These are phyloP conservation scores for Ips nitidus DNA, from an alignment of 1,140 invertebrate species.

Conservation along the genomic window DNA sequence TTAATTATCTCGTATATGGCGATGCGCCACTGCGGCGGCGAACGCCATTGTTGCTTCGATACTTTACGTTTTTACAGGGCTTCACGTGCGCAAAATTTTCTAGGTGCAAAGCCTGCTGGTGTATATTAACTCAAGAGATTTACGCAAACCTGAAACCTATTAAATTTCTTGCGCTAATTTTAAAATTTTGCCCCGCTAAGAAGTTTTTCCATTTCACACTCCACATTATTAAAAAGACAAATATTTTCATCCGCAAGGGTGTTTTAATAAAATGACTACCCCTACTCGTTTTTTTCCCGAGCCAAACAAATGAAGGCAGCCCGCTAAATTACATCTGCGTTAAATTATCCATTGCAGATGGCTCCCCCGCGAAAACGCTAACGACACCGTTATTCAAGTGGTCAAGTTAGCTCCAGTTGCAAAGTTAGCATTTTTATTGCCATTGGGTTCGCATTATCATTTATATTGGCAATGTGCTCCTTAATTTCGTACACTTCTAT, in stretches of 20 bases:
- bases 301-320: constrained; percentile 17
- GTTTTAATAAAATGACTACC: no score
- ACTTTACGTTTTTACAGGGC: no score
- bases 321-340: constrained; percentile 18
- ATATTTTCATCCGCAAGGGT: no score
- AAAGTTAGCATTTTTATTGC: constrained; percentile 26
- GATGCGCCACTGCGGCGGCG: constrained; percentile 3
- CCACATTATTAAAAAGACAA: no score
- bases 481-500: constrained; percentile 7
- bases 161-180: no score
- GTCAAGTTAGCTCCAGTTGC: constrained; percentile 23
- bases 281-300: no score
- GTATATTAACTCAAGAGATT: no score
- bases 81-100: no score
- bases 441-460: constrained; percentile 19
- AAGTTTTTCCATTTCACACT: no score
- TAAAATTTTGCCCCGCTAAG: no score
- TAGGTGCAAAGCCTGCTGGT: no score
- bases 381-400: constrained; percentile 30
- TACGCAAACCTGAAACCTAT: no score
- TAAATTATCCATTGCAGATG: constrained; percentile 31
- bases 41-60: neutral
- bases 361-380: constrained; percentile 30
- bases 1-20: constrained; percentile 20
- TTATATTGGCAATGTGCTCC: constrained; percentile 20